A percentile compares a stretch with the other conserved stretches of the same genome.
Evolutionary conservation across 2,797 vertebrate genomes (phyloP).

Genomic region (Danio kyathit): DNA sequence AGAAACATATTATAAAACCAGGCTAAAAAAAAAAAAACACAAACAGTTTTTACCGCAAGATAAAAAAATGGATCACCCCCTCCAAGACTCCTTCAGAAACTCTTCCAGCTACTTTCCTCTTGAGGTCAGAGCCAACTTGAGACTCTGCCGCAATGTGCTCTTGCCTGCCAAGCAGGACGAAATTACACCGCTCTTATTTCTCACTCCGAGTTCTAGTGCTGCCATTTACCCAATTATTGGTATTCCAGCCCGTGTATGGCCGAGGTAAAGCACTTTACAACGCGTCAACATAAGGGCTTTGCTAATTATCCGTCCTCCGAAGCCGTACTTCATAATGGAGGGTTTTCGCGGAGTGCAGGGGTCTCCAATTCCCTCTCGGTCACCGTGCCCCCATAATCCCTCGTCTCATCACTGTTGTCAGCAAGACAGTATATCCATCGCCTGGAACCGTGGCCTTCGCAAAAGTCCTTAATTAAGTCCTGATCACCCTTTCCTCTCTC

Average conservation of each 20-base stretch:
- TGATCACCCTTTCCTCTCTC: slow-evolving; percentile 73
- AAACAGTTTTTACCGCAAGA: background rate
- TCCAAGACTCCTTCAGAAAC: slow-evolving; percentile 16
- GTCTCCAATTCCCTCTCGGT: slow-evolving; percentile 70
- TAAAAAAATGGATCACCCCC: slow-evolving; percentile 32
- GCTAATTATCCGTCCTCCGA: slow-evolving; percentile 72
- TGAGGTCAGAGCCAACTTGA: slow-evolving; percentile 26
- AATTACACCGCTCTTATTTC: slow-evolving; percentile 33
- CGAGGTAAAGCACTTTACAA: slow-evolving; percentile 42
- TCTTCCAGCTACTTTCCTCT: slow-evolving; percentile 36
- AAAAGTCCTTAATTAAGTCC: slow-evolving; percentile 82
- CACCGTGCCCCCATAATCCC: slow-evolving; percentile 70
- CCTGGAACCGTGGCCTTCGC: slow-evolving; percentile 74
- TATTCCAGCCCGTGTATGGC: slow-evolving; percentile 9
- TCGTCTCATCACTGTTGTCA: slow-evolving; percentile 70
- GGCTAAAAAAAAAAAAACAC: slow-evolving; percentile 14
- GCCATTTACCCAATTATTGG: slow-evolving; percentile 45
- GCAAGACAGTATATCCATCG: slow-evolving; percentile 73
- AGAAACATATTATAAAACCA: slow-evolving; percentile 23
- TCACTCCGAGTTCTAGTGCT: slow-evolving; percentile 18
- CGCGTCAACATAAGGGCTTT: slow-evolving; percentile 65
- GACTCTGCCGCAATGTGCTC: background rate
- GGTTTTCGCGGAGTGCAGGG: slow-evolving; percentile 67
- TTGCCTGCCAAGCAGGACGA: slow-evolving; percentile 10
- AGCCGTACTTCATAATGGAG: slow-evolving; percentile 74